These are phyloP conservation scores for Xiphophorus birchmanni DNA, from an alignment of 2,797 vertebrate species.

Conservation along the genomic window DNA sequence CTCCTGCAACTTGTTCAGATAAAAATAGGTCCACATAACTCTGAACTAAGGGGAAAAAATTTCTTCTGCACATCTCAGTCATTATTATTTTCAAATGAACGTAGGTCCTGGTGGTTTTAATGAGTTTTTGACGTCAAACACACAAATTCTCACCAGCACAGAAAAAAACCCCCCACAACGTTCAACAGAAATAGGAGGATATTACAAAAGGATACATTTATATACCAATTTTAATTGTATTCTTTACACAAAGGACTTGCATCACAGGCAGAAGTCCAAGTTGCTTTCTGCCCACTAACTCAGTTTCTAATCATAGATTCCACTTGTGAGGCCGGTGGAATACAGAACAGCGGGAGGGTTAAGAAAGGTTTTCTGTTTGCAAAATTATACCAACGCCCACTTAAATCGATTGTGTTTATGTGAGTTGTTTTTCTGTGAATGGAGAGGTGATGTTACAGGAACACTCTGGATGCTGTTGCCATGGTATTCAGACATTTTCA, in stretches of 20 bases:
- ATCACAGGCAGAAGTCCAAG: slow-evolving; percentile 31
- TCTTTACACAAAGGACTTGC: slow-evolving; percentile 8
- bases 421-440: slow-evolving; percentile 21
- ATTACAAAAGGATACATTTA: background rate
- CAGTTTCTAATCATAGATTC: slow-evolving; percentile 55
- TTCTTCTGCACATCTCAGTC: background rate
- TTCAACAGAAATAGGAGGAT: background rate
- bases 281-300: slow-evolving; percentile 61
- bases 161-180: background rate
- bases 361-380: slow-evolving; percentile 39
- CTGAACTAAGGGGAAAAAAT: background rate
- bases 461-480: slow-evolving; percentile 46
- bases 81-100: background rate
- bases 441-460: slow-evolving; percentile 6
- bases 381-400: slow-evolving; percentile 38
- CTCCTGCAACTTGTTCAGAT: background rate
- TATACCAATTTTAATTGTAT: background rate
- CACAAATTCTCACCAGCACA: background rate
- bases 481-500: slow-evolving; percentile 35
- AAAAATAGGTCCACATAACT: background rate
- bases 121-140: background rate
- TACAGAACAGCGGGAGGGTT: slow-evolving; percentile 30
- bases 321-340: slow-evolving; percentile 27
- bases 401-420: slow-evolving; percentile 22
- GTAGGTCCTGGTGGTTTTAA: background rate